Conservation (phyloP, 2,113 vertebrate genomes). For the Gasterosteus aculeatus region DNA sequence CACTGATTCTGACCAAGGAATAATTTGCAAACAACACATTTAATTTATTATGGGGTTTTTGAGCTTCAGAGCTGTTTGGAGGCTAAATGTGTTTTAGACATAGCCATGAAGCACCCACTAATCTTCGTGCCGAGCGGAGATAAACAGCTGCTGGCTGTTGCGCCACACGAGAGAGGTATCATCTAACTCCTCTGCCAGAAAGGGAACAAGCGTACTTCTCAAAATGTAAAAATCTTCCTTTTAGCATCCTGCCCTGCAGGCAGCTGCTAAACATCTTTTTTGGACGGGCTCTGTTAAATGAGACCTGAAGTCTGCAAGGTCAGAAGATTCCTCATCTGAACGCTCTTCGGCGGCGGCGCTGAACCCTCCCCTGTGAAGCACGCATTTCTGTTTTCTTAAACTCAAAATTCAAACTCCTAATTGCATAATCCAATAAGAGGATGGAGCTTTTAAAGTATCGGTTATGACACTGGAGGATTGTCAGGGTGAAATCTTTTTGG, state of each 20-base stretch:
- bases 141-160: not conserved
- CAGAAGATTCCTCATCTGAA: constrained; percentile 20
- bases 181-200: not conserved
- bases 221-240: not conserved
- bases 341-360: constrained; percentile 3
- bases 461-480: constrained; percentile 39
- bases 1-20: not conserved
- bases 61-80: not conserved
- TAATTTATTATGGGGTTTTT: not conserved
- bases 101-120: not conserved
- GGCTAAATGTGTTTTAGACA: not conserved
- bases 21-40: not conserved
- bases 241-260: not conserved
- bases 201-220: not conserved
- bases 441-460: constrained; percentile 28
- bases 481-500: constrained; percentile 40
- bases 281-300: constrained; percentile 14
- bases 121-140: not conserved
- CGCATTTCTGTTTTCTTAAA: constrained; percentile 28
- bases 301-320: constrained; percentile 1
- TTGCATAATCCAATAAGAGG: constrained; percentile 41
- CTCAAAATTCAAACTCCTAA: constrained; percentile 10
- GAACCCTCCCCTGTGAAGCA: constrained; percentile 10
- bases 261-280: constrained; percentile 31
- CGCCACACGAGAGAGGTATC: not conserved